Evolutionary conservation across 2,113 vertebrate genomes (phyloP).

Genomic region (Carettochelys insculpta): DNA sequence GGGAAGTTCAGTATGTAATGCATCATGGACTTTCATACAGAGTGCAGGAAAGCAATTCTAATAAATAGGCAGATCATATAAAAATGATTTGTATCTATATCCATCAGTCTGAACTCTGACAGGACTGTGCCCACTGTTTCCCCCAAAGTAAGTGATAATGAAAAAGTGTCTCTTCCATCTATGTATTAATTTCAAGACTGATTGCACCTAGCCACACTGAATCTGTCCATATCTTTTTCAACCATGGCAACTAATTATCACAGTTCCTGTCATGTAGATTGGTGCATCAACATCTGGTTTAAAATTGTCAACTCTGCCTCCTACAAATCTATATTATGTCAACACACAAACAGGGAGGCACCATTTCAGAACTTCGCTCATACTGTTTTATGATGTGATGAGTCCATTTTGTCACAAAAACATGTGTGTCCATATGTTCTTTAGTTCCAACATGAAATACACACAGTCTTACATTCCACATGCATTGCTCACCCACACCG

Average conservation of each 20-base stretch:
- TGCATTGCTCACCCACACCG: background rate
- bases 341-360: conserved; percentile 64
- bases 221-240: conserved; percentile 63
- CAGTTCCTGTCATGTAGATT: conserved; percentile 57
- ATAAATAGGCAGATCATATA: conserved; percentile 73
- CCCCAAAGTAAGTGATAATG: conserved; percentile 68
- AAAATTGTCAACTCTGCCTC: conserved; percentile 69
- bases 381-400: background rate
- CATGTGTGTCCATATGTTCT: background rate
- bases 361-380: conserved; percentile 37
- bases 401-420: conserved; percentile 30
- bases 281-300: conserved; percentile 50
- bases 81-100: conserved; percentile 75
- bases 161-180: conserved; percentile 70
- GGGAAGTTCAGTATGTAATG: conserved; percentile 61
- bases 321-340: conserved; percentile 62
- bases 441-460: background rate
- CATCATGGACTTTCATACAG: conserved; percentile 53
- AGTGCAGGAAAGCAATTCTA: conserved; percentile 72
- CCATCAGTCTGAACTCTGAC: conserved; percentile 72
- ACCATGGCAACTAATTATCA: conserved; percentile 59
- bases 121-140: conserved; percentile 63
- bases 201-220: conserved; percentile 67
- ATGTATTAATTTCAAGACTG: conserved; percentile 71
- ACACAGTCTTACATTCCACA: accelerated